Percentiles rank a stretch among this genome's conserved stretches.
These are phyloP conservation scores for Brotogeris chrysoptera DNA, from an alignment of 2,797 vertebrate species.

Conservation along the genomic window DNA sequence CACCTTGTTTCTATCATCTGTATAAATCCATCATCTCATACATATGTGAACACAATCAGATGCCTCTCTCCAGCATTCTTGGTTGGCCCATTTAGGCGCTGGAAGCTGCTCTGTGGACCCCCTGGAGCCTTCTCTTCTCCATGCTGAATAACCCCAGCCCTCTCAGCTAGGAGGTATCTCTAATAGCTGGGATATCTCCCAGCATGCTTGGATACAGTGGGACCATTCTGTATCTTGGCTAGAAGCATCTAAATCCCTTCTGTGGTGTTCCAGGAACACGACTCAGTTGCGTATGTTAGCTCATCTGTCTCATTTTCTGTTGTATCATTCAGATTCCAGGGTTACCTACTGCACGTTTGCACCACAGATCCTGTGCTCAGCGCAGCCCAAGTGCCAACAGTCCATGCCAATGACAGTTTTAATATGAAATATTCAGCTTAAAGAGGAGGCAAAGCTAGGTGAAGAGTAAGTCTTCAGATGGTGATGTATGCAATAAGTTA, in stretches of 20 bases:
- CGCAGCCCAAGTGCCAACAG: rapidly evolving
- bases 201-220: rapidly evolving
- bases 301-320: neutral
- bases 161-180: neutral
- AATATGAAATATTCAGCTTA: rapidly evolving
- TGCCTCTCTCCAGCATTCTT: neutral
- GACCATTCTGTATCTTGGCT: neutral
- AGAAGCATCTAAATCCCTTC: neutral
- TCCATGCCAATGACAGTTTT: neutral
- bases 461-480: neutral
- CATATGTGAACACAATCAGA: neutral
- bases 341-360: rapidly evolving
- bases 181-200: neutral
- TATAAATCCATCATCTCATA: neutral
- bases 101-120: neutral
- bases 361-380: neutral
- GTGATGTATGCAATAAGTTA: rapidly evolving
- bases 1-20: neutral
- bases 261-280: neutral
- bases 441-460: neutral
- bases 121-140: neutral
- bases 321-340: too few relatives aligned
- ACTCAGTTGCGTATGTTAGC: neutral
- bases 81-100: neutral
- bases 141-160: neutral